These are phyloP conservation scores for Danio jaintianensis DNA, from an alignment of 2,797 vertebrate species.

Conservation along the genomic window DNA sequence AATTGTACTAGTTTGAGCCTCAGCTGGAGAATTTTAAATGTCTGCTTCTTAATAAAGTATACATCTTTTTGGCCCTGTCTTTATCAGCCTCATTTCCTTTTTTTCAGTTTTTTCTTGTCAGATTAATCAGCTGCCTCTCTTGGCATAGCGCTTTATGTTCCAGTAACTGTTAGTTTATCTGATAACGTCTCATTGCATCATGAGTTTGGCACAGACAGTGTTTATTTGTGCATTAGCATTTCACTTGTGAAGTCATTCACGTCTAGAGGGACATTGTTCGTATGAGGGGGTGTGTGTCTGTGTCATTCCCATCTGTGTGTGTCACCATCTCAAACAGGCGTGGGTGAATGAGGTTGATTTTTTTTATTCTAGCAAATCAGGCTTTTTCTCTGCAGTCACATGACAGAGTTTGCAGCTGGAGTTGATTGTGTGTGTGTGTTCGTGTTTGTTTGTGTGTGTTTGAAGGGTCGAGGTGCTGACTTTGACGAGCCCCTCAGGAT, in stretches of 20 bases:
- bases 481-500: constrained; percentile 92
- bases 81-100: background rate
- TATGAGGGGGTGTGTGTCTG: constrained; percentile 31
- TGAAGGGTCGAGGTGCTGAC: constrained; percentile 82
- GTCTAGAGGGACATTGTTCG: constrained; percentile 34
- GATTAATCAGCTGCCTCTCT: background rate
- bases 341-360: constrained; percentile 22
- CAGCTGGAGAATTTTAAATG: background rate
- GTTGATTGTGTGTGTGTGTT: constrained; percentile 53
- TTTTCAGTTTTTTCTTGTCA: constrained; percentile 20
- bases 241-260: constrained; percentile 26
- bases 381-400: constrained; percentile 57
- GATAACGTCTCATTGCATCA: constrained; percentile 28
- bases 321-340: constrained; percentile 4
- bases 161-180: constrained; percentile 27
- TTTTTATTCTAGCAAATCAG: constrained; percentile 52
- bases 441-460: constrained; percentile 57
- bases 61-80: background rate
- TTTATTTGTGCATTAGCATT: constrained; percentile 43
- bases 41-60: background rate
- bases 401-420: constrained; percentile 68
- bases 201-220: constrained; percentile 22
- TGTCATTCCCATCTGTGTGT: background rate
- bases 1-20: constrained; percentile 2
- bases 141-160: background rate